Conservation (phyloP, 2,797 vertebrate genomes). For the Protosalanx chinensis region DNA sequence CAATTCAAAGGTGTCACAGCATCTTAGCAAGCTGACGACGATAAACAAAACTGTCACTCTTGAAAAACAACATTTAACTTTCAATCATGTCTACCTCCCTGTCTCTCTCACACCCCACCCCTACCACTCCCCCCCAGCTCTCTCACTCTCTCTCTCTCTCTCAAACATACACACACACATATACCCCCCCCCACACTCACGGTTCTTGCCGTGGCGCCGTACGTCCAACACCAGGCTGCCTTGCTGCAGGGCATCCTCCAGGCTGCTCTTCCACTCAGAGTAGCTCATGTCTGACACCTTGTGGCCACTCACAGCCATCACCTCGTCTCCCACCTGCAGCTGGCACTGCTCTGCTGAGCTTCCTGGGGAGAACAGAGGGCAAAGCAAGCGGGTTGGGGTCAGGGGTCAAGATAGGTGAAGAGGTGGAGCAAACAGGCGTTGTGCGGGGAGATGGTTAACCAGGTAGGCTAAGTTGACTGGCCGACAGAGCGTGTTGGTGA, state of each 20-base stretch:
- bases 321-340: conserved; percentile 85
- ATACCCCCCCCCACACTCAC: conserved; percentile 70
- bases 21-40: conserved; percentile 53
- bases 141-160: not conserved
- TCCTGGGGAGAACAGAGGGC: conserved; percentile 64
- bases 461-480: not conserved
- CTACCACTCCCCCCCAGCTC: not conserved
- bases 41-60: conserved; percentile 52
- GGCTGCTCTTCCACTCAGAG: conserved; percentile 80
- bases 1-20: conserved; percentile 66
- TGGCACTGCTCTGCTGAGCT: conserved; percentile 87
- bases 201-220: conserved; percentile 85
- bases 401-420: not conserved
- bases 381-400: not conserved
- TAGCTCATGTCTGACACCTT: conserved; percentile 85
- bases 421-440: not conserved
- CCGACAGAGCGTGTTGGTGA: not conserved
- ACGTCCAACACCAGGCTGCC: conserved; percentile 92
- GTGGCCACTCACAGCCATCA: conserved; percentile 82
- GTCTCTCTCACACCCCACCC: not conserved
- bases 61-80: conserved; percentile 43
- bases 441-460: no score
- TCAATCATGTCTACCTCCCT: conserved; percentile 17
- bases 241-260: conserved; percentile 81
- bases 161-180: conserved; percentile 14